phyloP scores from a whole-genome alignment of 2,113 vertebrate species.

The Panurus biarmicus region DNA sequence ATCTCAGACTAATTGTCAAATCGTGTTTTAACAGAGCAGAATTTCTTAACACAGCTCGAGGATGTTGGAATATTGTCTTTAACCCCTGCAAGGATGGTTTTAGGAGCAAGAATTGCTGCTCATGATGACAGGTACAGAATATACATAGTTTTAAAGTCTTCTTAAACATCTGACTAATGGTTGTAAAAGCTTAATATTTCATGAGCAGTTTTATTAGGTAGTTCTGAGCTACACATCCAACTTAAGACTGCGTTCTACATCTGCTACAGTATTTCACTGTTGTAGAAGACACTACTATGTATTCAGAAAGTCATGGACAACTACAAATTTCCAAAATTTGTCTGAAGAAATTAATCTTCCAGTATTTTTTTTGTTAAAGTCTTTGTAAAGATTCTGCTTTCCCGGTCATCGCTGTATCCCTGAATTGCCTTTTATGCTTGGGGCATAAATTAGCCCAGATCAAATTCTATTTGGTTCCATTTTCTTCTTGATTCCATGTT shows the following conservation, averaged over 20 bases:
- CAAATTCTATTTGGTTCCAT: neutral
- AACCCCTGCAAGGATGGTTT: conserved; percentile 93
- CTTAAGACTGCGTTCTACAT: neutral
- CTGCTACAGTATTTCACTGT: neutral
- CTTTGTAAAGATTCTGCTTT: too few species aligned
- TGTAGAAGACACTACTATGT: neutral
- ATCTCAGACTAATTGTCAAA: neutral
- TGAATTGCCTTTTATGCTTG: neutral
- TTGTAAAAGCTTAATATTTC: neutral
- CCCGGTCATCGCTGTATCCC: neutral
- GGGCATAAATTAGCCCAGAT: neutral
- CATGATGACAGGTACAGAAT: conserved; percentile 91
- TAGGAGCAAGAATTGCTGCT: conserved; percentile 90
- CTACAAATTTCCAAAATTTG: neutral
- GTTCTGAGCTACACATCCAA: neutral
- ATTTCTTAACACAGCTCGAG: conserved; percentile 91
- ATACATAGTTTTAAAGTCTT: neutral
- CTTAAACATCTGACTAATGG: neutral
- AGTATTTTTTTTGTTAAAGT: neutral
- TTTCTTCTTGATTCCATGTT: neutral
- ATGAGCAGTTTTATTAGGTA: neutral
- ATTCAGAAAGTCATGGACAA: neutral
- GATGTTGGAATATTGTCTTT: conserved; percentile 93
- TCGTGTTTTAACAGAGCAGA: conserved; percentile 81
- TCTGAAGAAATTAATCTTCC: neutral